Conservation (phyloP, 2,888 invertebrate genomes). For the Tethea ocularis region DNA sequence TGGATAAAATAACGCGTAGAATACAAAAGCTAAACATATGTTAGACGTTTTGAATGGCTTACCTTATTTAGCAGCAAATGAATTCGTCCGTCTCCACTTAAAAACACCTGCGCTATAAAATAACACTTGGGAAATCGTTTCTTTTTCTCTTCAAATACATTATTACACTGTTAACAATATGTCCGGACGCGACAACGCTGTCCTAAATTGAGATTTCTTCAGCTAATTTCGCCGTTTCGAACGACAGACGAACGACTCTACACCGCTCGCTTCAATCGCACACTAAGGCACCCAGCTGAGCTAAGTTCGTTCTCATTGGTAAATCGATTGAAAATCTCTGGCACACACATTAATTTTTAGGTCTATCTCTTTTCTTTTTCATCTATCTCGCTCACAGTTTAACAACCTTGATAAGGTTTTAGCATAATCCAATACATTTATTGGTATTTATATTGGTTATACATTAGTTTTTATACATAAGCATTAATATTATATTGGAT, state of each 20-base stretch:
- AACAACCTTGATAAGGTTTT: conserved; percentile 65
- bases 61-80: conserved; percentile 72
- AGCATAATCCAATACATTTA: conserved; percentile 21
- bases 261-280: conserved; percentile 59
- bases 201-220: conserved; percentile 66
- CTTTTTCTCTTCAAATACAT: conserved; percentile 83
- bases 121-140: conserved; percentile 79
- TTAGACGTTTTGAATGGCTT: conserved; percentile 55
- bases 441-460: conserved; percentile 26
- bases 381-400: conserved; percentile 57
- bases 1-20: conserved; percentile 24
- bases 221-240: conserved; percentile 44
- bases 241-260: conserved; percentile 59
- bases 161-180: conserved; percentile 77
- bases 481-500: conserved; percentile 17
- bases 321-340: conserved; percentile 74
- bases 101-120: conserved; percentile 81
- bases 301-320: conserved; percentile 72
- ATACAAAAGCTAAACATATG: conserved; percentile 62
- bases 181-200: conserved; percentile 74
- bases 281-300: conserved; percentile 80
- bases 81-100: conserved; percentile 67
- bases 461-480: conserved; percentile 22
- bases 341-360: conserved; percentile 54
- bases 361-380: conserved; percentile 48